A percentile compares a stretch with the other conserved stretches of the same genome.
These are phyloP conservation scores for Tympanuchus pallidicinctus DNA, from an alignment of 2,113 vertebrate species.

Conservation along the genomic window DNA sequence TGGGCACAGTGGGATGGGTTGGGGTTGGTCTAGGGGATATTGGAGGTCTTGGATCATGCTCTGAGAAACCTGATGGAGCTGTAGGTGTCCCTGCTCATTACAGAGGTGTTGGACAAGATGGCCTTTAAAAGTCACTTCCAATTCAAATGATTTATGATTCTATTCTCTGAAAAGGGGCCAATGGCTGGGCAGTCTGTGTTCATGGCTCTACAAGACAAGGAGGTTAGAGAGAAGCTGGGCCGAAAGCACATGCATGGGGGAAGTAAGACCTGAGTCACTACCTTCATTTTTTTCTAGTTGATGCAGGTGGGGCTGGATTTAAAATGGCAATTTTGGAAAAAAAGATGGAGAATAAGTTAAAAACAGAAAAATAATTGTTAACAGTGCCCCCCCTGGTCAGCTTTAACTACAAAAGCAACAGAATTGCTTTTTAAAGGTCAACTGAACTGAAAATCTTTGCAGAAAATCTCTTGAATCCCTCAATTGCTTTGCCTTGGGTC, in stretches of 20 bases:
- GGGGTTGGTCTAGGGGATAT: too few relatives aligned
- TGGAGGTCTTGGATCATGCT: too few relatives aligned
- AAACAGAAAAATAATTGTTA: not conserved
- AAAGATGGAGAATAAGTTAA: not conserved
- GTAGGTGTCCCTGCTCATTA: too few relatives aligned
- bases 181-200: not conserved
- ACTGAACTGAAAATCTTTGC: not conserved
- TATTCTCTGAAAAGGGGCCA: not conserved
- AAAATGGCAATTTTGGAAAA: not conserved
- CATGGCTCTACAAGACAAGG: not conserved
- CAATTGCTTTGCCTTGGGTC: not conserved
- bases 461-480: conserved; percentile 46
- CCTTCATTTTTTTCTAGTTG: not conserved
- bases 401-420: not conserved
- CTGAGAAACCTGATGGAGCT: too few relatives aligned
- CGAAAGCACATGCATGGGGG: fast-evolving
- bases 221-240: not conserved
- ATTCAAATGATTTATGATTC: too few relatives aligned
- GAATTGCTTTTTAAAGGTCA: conserved; percentile 46
- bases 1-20: too few relatives aligned
- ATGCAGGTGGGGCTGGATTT: not conserved
- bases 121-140: too few relatives aligned
- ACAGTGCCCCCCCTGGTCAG: not conserved
- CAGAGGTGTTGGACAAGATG: too few relatives aligned
- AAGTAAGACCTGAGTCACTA: not conserved